Evolutionary conservation across 2,888 invertebrate genomes (phyloP), one percentile per base, ranked within the genome.

Genomic region (Lasioglossum villosulum): DNA sequence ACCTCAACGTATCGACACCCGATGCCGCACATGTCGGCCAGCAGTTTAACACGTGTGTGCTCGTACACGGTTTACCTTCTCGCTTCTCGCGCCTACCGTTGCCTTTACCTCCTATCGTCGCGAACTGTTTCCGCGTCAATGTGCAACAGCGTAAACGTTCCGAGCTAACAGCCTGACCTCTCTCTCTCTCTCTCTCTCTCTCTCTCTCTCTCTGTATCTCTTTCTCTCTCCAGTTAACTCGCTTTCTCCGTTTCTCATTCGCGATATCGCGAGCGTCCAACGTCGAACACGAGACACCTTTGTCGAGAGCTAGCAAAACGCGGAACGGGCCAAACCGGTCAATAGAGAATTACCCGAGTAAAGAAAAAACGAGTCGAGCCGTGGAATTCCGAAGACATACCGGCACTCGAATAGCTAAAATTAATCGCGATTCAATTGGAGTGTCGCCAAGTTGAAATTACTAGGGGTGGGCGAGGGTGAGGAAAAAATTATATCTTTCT

Each of bases 1-100:
- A 89, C 89, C 89, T 89, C 89, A 90, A 89, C 89, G 72, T 89
- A 89, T 89, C 84, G 86, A 88, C 76, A 82, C 84, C 78, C 86
- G 86, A 88, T 78, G 83, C 83, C 77, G 78, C 88, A 78, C 82
- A 78, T 88, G 82, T 78, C 88, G 85, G 84, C 77, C 80, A 76
- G 66, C 82, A 48, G 87, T 87, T 83, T 78, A 87, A 87, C 88
- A 37, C 68, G 52, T 52, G 52, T 52, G 52, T 23, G 8, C 52
- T 8, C 52, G 52, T 52, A 23, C 52, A 52, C 75, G 79, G 77
- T 86, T 81, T 86, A 78, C 86, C 82, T 85, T 80, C 80, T 70
- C 72, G 59, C 30, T 16, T 19, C 19, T 30, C 66, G 30, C 34
- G 30, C 30, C 66, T 34, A 16, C 63, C 63, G 27, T 30, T 66